These are phyloP conservation scores for Riparia riparia DNA, from an alignment of 2,113 vertebrate species.

Conservation along the genomic window DNA sequence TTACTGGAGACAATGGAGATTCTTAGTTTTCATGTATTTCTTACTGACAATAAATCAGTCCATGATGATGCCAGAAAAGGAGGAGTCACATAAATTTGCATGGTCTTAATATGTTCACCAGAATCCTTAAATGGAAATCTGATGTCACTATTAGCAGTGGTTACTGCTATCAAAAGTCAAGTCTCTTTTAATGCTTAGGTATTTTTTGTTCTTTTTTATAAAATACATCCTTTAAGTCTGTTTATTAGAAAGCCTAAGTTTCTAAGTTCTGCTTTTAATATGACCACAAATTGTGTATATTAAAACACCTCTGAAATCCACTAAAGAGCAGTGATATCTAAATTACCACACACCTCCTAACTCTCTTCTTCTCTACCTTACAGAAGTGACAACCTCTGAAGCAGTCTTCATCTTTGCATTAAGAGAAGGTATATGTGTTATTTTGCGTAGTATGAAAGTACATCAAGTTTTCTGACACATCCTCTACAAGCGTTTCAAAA, in stretches of 20 bases:
- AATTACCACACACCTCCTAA: not conserved
- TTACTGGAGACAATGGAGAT: not conserved
- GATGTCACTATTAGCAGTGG: not conserved
- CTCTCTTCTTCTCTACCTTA: not conserved
- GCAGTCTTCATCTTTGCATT: not conserved
- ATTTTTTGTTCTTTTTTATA: not conserved
- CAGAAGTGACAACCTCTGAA: not conserved
- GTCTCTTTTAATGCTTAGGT: not conserved
- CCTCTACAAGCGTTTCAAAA: constrained; percentile 18
- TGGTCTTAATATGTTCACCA: not conserved
- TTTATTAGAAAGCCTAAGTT: not conserved
- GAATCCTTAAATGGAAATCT: not conserved
- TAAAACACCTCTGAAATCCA: not conserved
- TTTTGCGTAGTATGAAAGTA: constrained; percentile 4
- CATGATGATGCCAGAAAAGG: not conserved
- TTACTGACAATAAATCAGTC: not conserved
- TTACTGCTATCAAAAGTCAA: not conserved
- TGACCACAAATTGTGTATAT: not conserved
- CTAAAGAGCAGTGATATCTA: not conserved
- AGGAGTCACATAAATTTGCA: not conserved
- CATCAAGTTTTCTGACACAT: constrained; percentile 50
- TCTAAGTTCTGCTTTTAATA: not conserved
- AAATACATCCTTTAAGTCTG: not conserved
- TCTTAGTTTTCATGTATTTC: not conserved
- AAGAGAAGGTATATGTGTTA: constrained; percentile 18